phyloP scores from a whole-genome alignment of 2,888 invertebrate species.

The Sthenelais limicola region DNA sequence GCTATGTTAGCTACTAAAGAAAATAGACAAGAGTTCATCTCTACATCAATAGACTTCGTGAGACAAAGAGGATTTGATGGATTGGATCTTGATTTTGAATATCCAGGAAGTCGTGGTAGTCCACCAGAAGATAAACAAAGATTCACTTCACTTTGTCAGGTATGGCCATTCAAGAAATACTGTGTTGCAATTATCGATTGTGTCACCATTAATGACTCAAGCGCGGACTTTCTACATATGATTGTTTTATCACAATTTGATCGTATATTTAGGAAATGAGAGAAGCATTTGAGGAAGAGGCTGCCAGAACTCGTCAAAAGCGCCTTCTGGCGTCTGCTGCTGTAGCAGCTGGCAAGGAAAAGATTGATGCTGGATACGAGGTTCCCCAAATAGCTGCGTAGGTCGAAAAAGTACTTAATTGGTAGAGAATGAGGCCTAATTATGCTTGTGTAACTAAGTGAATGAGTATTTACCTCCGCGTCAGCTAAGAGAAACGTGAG shows the following conservation, averaged over 20 bases:
- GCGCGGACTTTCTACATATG: neutral
- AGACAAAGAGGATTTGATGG: constrained; percentile 81
- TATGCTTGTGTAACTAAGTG: too few species aligned
- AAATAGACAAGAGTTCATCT: constrained; percentile 58
- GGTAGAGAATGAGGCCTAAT: too few species aligned
- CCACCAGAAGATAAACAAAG: constrained; percentile 61
- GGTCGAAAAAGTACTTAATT: constrained; percentile 19
- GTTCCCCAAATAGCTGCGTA: constrained; percentile 33
- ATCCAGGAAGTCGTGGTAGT: constrained; percentile 77
- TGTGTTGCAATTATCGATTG: too few species aligned
- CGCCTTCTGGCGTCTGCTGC: constrained; percentile 63
- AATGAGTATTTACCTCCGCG: constrained; percentile 50
- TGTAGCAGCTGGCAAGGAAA: constrained; percentile 60
- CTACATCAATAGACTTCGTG: constrained; percentile 56
- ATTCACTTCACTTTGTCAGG: constrained; percentile 58
- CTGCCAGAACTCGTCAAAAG: constrained; percentile 51
- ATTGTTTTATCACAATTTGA: neutral
- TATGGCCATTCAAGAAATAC: too few species aligned
- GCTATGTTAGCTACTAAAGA: constrained; percentile 57
- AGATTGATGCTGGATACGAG: constrained; percentile 44
- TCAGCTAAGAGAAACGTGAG: constrained; percentile 49
- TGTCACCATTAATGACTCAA: too few species aligned
- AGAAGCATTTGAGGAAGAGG: constrained; percentile 59
- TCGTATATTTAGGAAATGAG: constrained; percentile 42
- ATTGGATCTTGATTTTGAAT: constrained; percentile 94